Base-by-base conservation (phyloP, 2,797 vertebrate genomes). In the Onychomys arenicola region DNA sequence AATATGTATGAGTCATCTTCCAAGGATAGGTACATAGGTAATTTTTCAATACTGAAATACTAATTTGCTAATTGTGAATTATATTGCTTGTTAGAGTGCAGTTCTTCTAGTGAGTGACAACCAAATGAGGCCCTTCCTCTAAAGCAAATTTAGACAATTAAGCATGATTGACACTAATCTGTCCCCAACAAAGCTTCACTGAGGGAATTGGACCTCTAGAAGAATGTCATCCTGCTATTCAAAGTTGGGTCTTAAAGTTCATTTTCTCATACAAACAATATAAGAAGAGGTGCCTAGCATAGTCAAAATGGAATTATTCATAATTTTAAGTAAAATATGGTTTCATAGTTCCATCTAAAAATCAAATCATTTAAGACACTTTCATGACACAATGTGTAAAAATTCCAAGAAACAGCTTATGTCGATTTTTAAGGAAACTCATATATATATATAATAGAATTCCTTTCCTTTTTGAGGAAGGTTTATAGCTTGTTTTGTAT, bases 201-300 rank as follows among this genome's bases (percentile, higher is more conserved):
- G 29, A 93, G 27, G 4, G 13, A 92, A 94, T 32, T 82, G 37
- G 69, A 8, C 43, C 40, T 84, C 6, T 46, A 80, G n/a, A 40
- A 86, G 83, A 90, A 94, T 65, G 12, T 76, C 67, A 77, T 59
- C n/a, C 29, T 81, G 21, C 27, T 80, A 78, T 75, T 96, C 52
- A 69, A 92, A 89, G 34, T 75, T 90, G 23, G 49, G 37, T 78
- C 90, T 90, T 93, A 91, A 90, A 75, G 75, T 92, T 97, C 57
- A 55, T 96, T 90, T 96, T 89, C n/a, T 71, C 57, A 82, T 29
- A 37, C 27, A 90, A 95, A 96, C 32, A 69, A 73, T 16, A 11
- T 75, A 52, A 92, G 14, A 77, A 76, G 8, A 83, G 32, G 78
- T 94, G n/a, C 76, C n/a, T 82, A 25, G 29, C 37, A 55, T 6